phyloP scores from a whole-genome alignment of 2,113 vertebrate species.

The Callithrix jacchus region DNA sequence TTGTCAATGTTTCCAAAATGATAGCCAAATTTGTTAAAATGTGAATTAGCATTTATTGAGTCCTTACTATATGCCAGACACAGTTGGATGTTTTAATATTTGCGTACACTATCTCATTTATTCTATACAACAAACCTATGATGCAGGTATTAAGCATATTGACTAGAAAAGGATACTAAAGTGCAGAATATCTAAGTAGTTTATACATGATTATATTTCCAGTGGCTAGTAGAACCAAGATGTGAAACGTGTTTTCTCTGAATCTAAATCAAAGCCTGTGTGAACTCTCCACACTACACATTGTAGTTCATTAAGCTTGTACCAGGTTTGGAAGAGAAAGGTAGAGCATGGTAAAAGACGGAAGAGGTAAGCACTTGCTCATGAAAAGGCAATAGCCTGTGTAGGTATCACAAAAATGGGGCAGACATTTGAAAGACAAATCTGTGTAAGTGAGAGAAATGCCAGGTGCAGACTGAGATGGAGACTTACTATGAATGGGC shows the following conservation, averaged over 20 bases:
- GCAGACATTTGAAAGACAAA: not conserved
- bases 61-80: not conserved
- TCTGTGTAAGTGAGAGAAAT: not conserved
- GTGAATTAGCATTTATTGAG: not conserved
- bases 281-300: not conserved
- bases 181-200: not conserved
- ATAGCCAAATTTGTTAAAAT: not conserved
- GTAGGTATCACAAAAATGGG: not conserved
- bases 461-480: not conserved
- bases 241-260: not conserved
- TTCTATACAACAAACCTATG: not conserved
- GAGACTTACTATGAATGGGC: not conserved
- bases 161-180: not conserved
- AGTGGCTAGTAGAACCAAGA: not conserved
- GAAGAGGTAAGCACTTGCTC: not conserved
- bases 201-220: not conserved
- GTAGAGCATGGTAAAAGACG: not conserved
- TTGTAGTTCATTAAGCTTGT: not conserved
- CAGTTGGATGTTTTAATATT: constrained; percentile 1
- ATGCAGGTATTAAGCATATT: not conserved
- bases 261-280: not conserved
- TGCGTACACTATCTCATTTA: not conserved
- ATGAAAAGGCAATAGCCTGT: not conserved
- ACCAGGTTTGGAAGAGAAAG: not conserved
- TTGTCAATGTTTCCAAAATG: not conserved